Percentiles rank a stretch among this genome's conserved stretches.
These are phyloP conservation scores for Empidonax traillii DNA, from an alignment of 2,113 vertebrate species.

Conservation along the genomic window DNA sequence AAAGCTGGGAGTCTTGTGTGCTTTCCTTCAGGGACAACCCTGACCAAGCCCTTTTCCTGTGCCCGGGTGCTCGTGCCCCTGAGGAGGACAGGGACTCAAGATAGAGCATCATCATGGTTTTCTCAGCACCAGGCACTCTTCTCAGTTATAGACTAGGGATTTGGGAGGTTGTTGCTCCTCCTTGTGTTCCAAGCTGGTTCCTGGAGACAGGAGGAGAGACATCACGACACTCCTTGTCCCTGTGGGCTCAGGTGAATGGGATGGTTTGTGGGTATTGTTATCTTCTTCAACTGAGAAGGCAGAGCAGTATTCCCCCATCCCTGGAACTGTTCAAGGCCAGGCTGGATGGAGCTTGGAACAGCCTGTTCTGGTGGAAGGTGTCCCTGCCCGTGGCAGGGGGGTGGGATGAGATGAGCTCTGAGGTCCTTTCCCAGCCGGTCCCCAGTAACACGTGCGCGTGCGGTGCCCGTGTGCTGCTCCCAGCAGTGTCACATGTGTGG, in stretches of 20 bases:
- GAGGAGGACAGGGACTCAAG: neutral
- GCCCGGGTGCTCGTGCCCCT: neutral
- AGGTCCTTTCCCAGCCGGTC: neutral
- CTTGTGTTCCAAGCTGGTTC: rapidly evolving
- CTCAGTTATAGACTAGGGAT: neutral
- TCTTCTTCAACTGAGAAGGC: neutral
- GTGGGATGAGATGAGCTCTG: neutral
- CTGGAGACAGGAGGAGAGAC: neutral
- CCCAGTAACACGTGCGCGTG: rapidly evolving
- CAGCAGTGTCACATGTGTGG: rapidly evolving
- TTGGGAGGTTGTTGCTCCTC: neutral
- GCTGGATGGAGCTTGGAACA: neutral
- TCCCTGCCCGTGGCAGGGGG: neutral
- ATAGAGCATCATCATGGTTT: rapidly evolving
- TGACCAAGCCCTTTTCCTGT: neutral
- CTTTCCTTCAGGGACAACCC: neutral
- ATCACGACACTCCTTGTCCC: rapidly evolving
- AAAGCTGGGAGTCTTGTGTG: neutral
- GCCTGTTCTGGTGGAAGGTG: neutral
- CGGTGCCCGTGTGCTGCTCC: rapidly evolving
- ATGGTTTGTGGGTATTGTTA: rapidly evolving
- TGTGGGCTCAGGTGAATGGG: rapidly evolving
- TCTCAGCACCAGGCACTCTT: neutral
- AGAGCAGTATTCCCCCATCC: neutral
- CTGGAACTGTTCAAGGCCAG: neutral